Evolutionary conservation across 2,113 vertebrate species (phyloP), one percentile per base, ranked within the genome.

Genomic region (Catharus fuscescens): DNA sequence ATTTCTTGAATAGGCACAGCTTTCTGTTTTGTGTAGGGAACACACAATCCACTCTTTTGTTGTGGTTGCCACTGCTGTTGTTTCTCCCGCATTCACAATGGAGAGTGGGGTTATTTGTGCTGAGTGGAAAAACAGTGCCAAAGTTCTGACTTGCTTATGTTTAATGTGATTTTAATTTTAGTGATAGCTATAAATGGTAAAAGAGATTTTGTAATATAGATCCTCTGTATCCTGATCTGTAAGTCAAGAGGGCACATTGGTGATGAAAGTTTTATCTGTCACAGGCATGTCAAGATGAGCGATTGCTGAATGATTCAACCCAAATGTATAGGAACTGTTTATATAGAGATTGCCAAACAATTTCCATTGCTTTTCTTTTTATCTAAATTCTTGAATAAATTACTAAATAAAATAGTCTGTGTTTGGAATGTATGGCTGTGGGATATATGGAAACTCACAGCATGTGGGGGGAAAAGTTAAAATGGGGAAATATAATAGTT

Each of bases 361-460:
- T 90, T 96, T 92, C 80, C 85, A 92, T 93, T 87, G 44, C 89
- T 89, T 96, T 96, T 95, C 91, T 92, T 95, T 96, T 96, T 94
- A 95, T 94, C 95, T 96, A 88, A 94, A 92, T 96, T 96, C 67
- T 95, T 93, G 92, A 95, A 95, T 97, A 92, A 88, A 93, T 95
- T 96, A 84, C 74, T 92, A 93, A 95, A 95, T 97, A 86, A 92
- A 96, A 92, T 95, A 95, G 48, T 83, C 79, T 96, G 90, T 88
- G 74, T 92, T 97, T 93, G 90, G 95, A 96, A 96, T 97, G 90
- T 94, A 64, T 96, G 93, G 76, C 94, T 96, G 93, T 96, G 92
- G 95, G 93, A 96, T 97, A 96, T 95, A 88, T 64, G 69, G 82
- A 94, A 96, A 88, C 76, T 96, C 67, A 66, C 60, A 93, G 81